These are phyloP conservation scores for Pelmatolapia mariae DNA, from an alignment of 2,113 vertebrate species.

Conservation along the genomic window DNA sequence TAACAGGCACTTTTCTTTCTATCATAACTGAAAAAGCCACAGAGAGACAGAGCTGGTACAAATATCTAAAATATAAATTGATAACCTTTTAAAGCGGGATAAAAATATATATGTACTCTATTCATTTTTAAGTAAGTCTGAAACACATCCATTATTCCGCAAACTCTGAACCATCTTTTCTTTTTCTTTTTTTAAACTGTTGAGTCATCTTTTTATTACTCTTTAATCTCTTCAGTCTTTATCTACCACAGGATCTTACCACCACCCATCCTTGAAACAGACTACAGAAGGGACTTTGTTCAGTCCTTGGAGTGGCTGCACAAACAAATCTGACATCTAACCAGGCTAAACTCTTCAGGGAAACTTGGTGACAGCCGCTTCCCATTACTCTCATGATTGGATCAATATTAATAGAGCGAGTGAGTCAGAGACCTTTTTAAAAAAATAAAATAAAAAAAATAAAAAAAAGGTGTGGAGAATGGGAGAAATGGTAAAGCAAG, in stretches of 20 bases:
- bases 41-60: background rate
- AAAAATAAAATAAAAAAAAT: background rate
- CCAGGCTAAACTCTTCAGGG: background rate
- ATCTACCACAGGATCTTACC: background rate
- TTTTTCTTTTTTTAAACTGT: background rate
- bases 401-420: background rate
- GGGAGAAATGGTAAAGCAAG: background rate
- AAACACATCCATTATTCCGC: background rate
- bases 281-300: background rate
- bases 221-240: background rate
- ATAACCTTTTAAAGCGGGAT: background rate
- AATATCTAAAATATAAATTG: background rate
- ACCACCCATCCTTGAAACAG: background rate
- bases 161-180: background rate
- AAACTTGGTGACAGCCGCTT: background rate
- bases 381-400: background rate
- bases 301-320: background rate
- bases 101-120: background rate
- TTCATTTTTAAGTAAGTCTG: background rate
- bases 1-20: background rate
- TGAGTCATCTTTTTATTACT: background rate
- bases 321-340: slow-evolving; percentile 19
- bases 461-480: background rate
- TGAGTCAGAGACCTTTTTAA: background rate
- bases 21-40: background rate